Evolutionary conservation across 1,140 invertebrate genomes (phyloP), one percentile per base, ranked within the genome.

Genomic region (Sycophila sp.): DNA sequence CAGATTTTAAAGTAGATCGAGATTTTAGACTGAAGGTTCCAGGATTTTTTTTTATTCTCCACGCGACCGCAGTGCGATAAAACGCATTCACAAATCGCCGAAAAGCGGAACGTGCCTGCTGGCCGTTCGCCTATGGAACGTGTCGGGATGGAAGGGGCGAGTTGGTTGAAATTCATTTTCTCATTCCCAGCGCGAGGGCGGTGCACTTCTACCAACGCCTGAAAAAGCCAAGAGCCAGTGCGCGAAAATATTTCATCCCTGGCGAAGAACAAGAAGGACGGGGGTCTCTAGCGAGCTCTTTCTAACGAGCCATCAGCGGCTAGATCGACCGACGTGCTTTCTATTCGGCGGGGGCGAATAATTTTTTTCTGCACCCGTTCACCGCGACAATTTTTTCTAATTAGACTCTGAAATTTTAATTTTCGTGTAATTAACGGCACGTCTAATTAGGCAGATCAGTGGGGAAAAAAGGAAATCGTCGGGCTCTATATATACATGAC

Each of bases 201-300:
- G 13, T 38, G 53, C 47, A 58, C 62, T 38, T 47, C 38, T 63
- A 63, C 55, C 62, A 59, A 47, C 45, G 56, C 58, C 11, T 22
- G 34, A 58, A 49, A 42, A 28, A 42, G 24, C 28, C 28, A 63
- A 42, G 19, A 42, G 40, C 40, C 42, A 22, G 0, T 2, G 40
- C 40, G 40, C 19, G 38, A 13, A n/a, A 47, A 47, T 47, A 47
- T 22, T 47, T 47, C 13, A 22, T 47, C 19, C 42, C 10, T 19
- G 1, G 42, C 42, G 4, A 4, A 19, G n/a, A n/a, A n/a, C n/a
- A n/a, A n/a, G n/a, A n/a, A n/a, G n/a, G n/a, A n/a, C n/a, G n/a
- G n/a, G n/a, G n/a, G n/a, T n/a, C n/a, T n/a, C n/a, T n/a, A n/a
- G n/a, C n/a, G n/a, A n/a, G n/a, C 10, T 22, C 10, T 34, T 47